Percentiles rank a stretch among this genome's conserved stretches.
These are phyloP conservation scores for Augochlora pura DNA, from an alignment of 1,140 invertebrate genomes.

Conservation along the genomic window DNA sequence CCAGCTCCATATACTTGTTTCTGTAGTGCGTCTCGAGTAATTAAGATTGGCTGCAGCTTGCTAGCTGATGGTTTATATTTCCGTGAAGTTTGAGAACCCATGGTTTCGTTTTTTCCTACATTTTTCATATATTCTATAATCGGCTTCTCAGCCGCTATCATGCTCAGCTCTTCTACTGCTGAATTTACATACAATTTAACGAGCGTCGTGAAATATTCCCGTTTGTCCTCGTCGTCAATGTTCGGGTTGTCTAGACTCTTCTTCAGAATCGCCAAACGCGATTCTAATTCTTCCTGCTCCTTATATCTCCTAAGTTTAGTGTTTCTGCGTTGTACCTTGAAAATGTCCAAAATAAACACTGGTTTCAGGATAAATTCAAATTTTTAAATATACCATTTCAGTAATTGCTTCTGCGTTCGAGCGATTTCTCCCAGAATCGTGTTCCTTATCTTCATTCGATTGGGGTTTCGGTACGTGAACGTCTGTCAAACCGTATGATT, in stretches of 20 bases:
- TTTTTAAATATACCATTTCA: conserved; percentile 64
- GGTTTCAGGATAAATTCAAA: background rate
- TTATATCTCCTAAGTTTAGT: conserved; percentile 90
- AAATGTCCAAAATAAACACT: conserved; percentile 13
- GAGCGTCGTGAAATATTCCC: conserved; percentile 91
- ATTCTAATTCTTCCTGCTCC: conserved; percentile 89
- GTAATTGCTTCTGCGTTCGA: conserved; percentile 71
- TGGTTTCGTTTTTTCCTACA: conserved; percentile 53
- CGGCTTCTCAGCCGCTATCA: conserved; percentile 86
- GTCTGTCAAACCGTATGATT: conserved; percentile 88
- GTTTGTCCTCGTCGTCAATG: conserved; percentile 89
- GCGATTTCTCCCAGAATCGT: conserved; percentile 17
- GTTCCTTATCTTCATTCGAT: conserved; percentile 56
- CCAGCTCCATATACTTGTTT: conserved; percentile 96
- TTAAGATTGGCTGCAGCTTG: conserved; percentile 94
- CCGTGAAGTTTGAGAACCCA: conserved; percentile 67
- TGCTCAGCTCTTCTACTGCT: conserved; percentile 89
- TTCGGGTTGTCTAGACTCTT: conserved; percentile 83
- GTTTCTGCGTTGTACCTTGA: conserved; percentile 81
- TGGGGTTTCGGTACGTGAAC: conserved; percentile 79
- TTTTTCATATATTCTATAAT: conserved; percentile 86
- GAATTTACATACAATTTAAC: conserved; percentile 88
- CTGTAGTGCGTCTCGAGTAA: conserved; percentile 93
- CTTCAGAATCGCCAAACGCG: conserved; percentile 84
- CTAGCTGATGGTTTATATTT: conserved; percentile 73